Conservation (phyloP, 2,888 invertebrate species). For the Notodonta dromedarius region DNA sequence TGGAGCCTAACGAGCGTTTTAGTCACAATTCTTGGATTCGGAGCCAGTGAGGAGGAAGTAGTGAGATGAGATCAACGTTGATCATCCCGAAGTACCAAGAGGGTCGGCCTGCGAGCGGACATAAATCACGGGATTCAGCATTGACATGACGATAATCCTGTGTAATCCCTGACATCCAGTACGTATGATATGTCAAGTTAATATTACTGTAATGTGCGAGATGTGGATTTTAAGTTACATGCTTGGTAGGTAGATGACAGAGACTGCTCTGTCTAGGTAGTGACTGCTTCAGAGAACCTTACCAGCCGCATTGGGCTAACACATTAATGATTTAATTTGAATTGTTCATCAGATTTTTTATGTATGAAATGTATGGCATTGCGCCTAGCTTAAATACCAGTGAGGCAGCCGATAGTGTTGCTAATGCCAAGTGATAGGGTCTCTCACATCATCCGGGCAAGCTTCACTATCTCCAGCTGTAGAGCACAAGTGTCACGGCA, state of each 20-base stretch:
- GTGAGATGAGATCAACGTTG: no score
- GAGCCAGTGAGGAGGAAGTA: no score
- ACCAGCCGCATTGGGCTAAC: not conserved
- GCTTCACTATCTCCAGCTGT: not conserved
- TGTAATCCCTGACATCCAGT: slow-evolving; percentile 20
- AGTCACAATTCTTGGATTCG: no score
- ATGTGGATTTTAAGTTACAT: no score
- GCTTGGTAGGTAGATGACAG: no score
- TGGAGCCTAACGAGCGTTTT: no score
- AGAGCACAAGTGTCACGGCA: slow-evolving; percentile 10
- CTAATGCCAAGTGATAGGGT: slow-evolving; percentile 1
- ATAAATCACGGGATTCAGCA: slow-evolving; percentile 29
- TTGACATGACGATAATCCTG: slow-evolving; percentile 25
- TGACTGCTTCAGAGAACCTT: no score
- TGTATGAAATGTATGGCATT: not conserved
- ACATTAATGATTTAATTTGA: no score
- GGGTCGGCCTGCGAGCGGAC: slow-evolving; percentile 8
- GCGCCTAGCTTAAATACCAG: not conserved
- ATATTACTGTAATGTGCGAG: no score
- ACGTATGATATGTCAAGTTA: not conserved
- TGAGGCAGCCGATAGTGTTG: not conserved
- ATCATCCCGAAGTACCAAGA: no score
- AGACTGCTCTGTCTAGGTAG: no score
- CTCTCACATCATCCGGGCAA: not conserved
- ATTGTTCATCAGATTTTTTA: no score